These are phyloP conservation scores for Styela clava DNA, from an alignment of 23 tunicate species.

Conservation along the genomic window DNA sequence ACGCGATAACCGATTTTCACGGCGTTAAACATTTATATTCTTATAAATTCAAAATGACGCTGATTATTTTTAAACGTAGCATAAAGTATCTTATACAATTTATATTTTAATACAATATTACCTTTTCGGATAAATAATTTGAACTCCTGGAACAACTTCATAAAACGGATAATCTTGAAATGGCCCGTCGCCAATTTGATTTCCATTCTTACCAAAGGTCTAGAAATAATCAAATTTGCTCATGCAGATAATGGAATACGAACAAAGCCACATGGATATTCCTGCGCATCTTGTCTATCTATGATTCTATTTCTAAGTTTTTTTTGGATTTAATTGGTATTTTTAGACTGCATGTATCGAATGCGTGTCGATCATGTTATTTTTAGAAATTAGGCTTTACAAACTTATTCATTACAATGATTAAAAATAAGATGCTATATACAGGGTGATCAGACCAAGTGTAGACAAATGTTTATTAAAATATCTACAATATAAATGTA, in stretches of 20 bases:
- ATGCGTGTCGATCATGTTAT: no score
- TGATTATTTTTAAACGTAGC: not conserved
- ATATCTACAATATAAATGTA: no score
- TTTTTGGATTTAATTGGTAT: no score
- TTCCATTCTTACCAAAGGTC: not conserved
- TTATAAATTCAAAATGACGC: not conserved
- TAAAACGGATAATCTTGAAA: slow-evolving; percentile 11
- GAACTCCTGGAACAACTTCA: slow-evolving; percentile 6
- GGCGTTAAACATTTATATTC: no score
- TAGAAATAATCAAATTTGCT: not conserved
- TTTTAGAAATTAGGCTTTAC: not conserved
- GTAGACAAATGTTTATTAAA: no score
- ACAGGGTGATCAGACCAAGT: no score
- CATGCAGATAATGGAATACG: no score
- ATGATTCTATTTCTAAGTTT: no score
- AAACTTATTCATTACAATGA: not conserved
- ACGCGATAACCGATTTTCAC: no score
- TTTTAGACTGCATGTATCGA: no score
- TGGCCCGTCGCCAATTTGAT: not conserved
- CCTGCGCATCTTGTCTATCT: no score
- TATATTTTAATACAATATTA: not conserved
- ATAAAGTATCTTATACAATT: not conserved
- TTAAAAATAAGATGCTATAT: not conserved
- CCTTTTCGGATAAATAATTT: not conserved
- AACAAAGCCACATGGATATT: no score